Evolutionary conservation across 1,140 invertebrate genomes (phyloP).

Genomic region (Brachystomella parvula): DNA sequence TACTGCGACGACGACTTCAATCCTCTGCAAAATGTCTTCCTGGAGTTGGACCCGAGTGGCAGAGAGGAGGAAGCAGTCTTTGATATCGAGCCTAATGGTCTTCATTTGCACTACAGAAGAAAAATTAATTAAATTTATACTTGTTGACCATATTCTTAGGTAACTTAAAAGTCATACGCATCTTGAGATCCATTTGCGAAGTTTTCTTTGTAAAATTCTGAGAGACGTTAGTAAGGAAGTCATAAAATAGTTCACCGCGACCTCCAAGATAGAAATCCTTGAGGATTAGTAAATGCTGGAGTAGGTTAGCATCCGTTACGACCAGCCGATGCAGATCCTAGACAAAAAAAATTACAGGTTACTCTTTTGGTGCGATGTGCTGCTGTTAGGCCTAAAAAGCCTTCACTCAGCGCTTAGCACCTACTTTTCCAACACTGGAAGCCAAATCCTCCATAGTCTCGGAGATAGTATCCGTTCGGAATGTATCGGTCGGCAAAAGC

Average conservation of each 20-base stretch:
- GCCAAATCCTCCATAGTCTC: constrained; percentile 23
- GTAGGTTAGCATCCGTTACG: constrained; percentile 28
- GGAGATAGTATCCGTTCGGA: constrained; percentile 26
- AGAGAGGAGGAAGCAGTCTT: constrained; percentile 20
- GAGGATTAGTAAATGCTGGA: constrained; percentile 31
- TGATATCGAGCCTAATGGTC: constrained; percentile 16
- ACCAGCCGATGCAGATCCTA: constrained; percentile 35
- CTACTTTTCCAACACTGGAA: constrained; percentile 31
- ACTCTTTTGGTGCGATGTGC: background rate
- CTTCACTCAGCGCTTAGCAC: background rate
- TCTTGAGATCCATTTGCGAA: background rate
- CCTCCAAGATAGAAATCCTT: constrained; percentile 37
- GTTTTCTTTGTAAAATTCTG: background rate
- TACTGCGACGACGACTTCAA: constrained; percentile 12
- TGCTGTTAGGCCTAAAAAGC: background rate
- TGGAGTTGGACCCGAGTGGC: constrained; percentile 33
- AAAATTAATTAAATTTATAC: background rate
- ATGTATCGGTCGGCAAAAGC: constrained; percentile 23
- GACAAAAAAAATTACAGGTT: constrained; percentile 10
- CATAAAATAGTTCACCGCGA: constrained; percentile 35
- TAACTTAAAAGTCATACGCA: background rate
- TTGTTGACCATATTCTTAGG: background rate
- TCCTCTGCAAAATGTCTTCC: constrained; percentile 32
- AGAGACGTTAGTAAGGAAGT: constrained; percentile 26
- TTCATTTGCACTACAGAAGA: background rate